Conservation (phyloP, 2,797 vertebrate genomes). For the Peromyscus melanophrys region DNA sequence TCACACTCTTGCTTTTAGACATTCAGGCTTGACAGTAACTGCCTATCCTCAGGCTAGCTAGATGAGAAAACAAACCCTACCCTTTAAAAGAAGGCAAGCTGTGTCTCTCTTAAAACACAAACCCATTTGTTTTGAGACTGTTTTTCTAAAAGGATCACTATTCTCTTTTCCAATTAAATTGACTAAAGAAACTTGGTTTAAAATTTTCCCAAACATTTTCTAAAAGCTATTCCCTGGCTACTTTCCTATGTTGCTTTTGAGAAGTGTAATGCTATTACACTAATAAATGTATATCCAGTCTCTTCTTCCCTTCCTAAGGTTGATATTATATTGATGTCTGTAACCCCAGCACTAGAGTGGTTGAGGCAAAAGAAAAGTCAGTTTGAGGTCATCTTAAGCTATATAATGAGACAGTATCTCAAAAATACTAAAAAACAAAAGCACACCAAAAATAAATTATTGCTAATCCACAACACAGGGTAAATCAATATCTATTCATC, state of each 20-base stretch:
- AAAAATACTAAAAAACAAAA: background rate
- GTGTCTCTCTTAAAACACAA: background rate
- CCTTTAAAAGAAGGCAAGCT: background rate
- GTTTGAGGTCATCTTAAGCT: background rate
- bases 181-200: background rate
- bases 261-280: background rate
- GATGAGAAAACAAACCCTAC: background rate
- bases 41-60: background rate
- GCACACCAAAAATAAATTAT: background rate
- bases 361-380: background rate
- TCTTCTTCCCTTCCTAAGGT: background rate
- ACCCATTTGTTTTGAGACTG: background rate
- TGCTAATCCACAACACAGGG: background rate
- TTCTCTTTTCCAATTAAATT: background rate
- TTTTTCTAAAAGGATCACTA: background rate
- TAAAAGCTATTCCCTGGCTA: background rate
- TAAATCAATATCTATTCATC: background rate
- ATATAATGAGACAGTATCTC: background rate
- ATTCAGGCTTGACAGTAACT: background rate
- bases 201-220: background rate
- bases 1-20: background rate
- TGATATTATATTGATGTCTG: background rate
- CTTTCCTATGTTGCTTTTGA: background rate
- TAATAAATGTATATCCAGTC: background rate
- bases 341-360: background rate